Percentiles rank a stretch among this genome's conserved stretches.
Conservation (phyloP, 2,113 vertebrate species). For the Indri indri region DNA sequence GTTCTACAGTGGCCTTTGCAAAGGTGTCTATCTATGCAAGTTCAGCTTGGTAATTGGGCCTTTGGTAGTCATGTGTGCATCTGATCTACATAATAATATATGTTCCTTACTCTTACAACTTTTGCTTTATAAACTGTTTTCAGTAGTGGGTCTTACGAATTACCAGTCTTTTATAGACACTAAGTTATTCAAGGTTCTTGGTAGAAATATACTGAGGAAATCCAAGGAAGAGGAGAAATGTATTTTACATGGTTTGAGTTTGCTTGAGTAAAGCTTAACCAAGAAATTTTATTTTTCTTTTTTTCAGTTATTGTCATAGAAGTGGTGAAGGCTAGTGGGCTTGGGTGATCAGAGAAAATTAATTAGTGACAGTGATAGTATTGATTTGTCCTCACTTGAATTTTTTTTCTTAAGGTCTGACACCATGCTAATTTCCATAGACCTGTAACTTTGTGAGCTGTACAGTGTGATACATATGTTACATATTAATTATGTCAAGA, state of each 20-base stretch:
- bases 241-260: not conserved
- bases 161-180: not conserved
- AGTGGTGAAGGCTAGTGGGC: constrained; percentile 7
- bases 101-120: not conserved
- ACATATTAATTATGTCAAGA: constrained; percentile 16
- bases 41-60: not conserved
- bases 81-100: not conserved
- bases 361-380: not conserved
- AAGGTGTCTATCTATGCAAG: not conserved
- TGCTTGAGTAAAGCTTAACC: constrained; percentile 32
- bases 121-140: not conserved
- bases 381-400: not conserved
- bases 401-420: constrained; percentile 12
- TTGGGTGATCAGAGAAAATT: not conserved
- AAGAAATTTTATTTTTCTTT: constrained; percentile 20
- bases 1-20: not conserved
- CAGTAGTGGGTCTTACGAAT: not conserved
- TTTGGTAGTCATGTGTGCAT: not conserved
- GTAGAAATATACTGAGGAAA: constrained; percentile 5
- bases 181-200: not conserved
- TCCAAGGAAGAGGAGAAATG: not conserved
- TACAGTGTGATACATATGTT: not conserved
- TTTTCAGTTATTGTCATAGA: constrained; percentile 7
- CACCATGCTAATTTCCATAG: not conserved
- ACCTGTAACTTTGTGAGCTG: constrained; percentile 18